These are phyloP conservation scores for Pristionchus japonicus DNA, from an alignment of 2,888 invertebrate species.

Conservation along the genomic window DNA sequence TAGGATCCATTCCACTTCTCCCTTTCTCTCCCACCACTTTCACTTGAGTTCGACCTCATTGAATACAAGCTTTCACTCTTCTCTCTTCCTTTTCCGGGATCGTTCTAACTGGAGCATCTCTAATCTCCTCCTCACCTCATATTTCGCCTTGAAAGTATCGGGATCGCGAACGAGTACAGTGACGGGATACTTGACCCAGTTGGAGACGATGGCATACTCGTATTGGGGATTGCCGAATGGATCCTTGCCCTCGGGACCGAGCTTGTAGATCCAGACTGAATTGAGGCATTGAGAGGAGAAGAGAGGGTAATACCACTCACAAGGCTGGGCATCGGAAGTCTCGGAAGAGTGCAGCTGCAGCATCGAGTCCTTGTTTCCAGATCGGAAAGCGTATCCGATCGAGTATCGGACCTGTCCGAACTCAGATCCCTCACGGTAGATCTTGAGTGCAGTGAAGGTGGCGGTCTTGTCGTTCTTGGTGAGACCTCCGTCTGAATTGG, in stretches of 20 bases:
- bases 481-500: conserved; percentile 73
- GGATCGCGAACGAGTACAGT: conserved; percentile 75
- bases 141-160: conserved; percentile 74
- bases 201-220: conserved; percentile 75
- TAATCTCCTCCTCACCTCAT: conserved; percentile 62
- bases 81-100: neutral
- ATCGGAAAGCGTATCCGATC: conserved; percentile 75
- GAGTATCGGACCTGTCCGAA: conserved; percentile 75
- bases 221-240: conserved; percentile 76
- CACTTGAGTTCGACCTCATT: conserved; percentile 42
- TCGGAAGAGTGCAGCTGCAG: conserved; percentile 74
- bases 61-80: neutral
- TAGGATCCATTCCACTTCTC: conserved; percentile 36
- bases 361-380: conserved; percentile 75
- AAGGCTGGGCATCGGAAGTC: conserved; percentile 74
- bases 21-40: conserved; percentile 12
- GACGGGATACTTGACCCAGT: conserved; percentile 76
- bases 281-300: neutral
- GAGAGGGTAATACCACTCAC: conserved; percentile 52
- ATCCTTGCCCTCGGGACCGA: conserved; percentile 75
- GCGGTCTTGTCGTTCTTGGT: conserved; percentile 75
- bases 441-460: conserved; percentile 75
- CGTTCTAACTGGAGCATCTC: neutral
- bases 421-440: conserved; percentile 75
- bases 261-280: conserved; percentile 76